These are phyloP conservation scores for Gracilinanus agilis DNA, from an alignment of 2,113 vertebrate species.

Conservation along the genomic window DNA sequence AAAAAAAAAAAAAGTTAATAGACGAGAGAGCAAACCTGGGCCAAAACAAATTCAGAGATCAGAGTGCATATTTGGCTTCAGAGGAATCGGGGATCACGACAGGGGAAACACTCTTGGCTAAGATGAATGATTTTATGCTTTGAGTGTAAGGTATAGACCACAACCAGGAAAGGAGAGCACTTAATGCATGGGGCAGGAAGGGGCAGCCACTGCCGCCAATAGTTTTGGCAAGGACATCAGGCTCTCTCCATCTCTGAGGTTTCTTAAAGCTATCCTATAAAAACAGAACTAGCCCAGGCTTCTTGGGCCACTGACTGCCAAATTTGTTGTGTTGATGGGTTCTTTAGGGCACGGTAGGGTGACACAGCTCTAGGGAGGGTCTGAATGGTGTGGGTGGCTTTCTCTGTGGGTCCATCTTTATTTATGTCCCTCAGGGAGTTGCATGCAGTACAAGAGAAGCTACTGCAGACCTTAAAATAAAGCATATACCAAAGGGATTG, in stretches of 20 bases:
- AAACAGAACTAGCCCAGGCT: neutral
- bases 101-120: slow-evolving; percentile 58
- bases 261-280: neutral
- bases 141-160: neutral
- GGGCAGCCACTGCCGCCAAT: neutral
- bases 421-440: neutral
- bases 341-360: neutral
- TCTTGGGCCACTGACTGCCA: neutral
- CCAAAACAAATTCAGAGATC: slow-evolving; percentile 52
- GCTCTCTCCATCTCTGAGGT: neutral
- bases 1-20: slow-evolving; percentile 64
- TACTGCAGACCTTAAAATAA: neutral
- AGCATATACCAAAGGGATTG: neutral
- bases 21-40: slow-evolving; percentile 17
- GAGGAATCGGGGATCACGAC: slow-evolving; percentile 63
- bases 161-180: neutral
- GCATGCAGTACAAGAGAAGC: neutral
- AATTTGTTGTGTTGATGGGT: neutral
- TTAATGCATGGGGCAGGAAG: neutral
- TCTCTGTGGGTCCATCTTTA: neutral
- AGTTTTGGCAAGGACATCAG: neutral
- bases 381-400: neutral
- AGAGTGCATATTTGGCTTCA: slow-evolving; percentile 72
- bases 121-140: neutral
- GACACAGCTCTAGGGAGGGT: neutral